Percentiles rank a stretch among this genome's conserved stretches.
These are phyloP conservation scores for Melanotus villosus DNA, from an alignment of 2,888 invertebrate species.

Conservation along the genomic window DNA sequence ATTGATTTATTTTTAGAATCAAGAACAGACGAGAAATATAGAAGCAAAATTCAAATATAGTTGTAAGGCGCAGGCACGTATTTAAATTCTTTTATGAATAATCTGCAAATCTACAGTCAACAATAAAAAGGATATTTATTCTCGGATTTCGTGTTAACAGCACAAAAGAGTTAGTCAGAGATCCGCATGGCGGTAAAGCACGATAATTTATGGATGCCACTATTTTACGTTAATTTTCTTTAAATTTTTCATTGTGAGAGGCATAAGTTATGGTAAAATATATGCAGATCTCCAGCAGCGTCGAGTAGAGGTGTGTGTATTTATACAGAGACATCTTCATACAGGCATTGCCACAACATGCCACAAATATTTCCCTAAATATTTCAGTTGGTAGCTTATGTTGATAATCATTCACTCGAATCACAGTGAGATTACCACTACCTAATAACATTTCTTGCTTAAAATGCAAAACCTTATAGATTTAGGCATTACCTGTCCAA, in stretches of 20 bases:
- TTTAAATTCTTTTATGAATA: too few species aligned
- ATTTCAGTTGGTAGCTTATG: slow-evolving; percentile 58
- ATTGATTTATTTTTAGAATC: too few species aligned
- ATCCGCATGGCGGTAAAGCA: slow-evolving; percentile 1
- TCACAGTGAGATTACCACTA: slow-evolving; percentile 41
- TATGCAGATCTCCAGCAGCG: slow-evolving; percentile 47
- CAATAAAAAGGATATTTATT: too few species aligned
- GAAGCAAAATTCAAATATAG: too few species aligned
- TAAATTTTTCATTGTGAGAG: slow-evolving; percentile 34
- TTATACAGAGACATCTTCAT: slow-evolving; percentile 49
- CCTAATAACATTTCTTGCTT: too few species aligned
- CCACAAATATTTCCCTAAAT: slow-evolving; percentile 61
- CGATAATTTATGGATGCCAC: slow-evolving; percentile 21
- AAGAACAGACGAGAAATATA: too few species aligned
- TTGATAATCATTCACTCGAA: slow-evolving; percentile 48
- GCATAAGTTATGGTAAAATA: slow-evolving; percentile 42
- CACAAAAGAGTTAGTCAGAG: slow-evolving; percentile 3
- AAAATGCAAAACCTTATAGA: too few species aligned
- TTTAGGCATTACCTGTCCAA: too few species aligned
- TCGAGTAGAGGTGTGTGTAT: slow-evolving; percentile 38
- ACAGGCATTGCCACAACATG: slow-evolving; percentile 58
- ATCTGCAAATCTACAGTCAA: too few species aligned
- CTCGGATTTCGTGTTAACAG: background rate
- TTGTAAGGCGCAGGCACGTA: too few species aligned
- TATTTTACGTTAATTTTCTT: slow-evolving; percentile 36